Evolutionary conservation across 2,888 invertebrate genomes (phyloP).

Genomic region (Meghimatium bilineatum): DNA sequence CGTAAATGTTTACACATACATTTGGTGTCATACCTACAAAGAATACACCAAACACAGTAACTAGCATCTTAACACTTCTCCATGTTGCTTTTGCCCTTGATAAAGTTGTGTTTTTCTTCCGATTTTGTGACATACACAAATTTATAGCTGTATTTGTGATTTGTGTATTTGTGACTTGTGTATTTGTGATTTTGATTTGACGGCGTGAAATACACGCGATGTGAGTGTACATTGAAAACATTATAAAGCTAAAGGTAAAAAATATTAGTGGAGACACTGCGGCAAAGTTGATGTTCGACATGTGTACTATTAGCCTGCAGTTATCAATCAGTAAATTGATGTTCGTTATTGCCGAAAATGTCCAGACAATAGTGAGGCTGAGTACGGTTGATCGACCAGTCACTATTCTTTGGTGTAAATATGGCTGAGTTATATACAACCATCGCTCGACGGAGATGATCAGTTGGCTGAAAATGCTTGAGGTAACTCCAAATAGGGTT

Average conservation of each 20-base stretch:
- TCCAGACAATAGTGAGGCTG: neutral
- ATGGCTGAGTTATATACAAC: conserved; percentile 23
- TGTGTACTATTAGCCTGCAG: too few species aligned
- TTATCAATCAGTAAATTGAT: neutral
- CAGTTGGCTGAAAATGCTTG: neutral
- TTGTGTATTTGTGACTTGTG: neutral
- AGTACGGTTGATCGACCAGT: neutral
- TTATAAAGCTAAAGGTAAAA: neutral
- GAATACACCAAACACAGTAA: conserved; percentile 6
- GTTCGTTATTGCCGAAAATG: neutral
- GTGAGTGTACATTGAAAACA: conserved; percentile 21
- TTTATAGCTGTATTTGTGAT: neutral
- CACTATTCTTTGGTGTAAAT: neutral
- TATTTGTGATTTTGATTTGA: neutral
- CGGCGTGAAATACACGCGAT: neutral
- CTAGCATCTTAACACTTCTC: conserved; percentile 14
- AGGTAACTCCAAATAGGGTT: neutral
- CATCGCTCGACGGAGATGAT: conserved; percentile 24
- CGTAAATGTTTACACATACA: neutral
- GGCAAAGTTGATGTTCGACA: neutral
- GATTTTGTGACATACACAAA: too few species aligned
- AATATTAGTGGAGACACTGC: neutral
- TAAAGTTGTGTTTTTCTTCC: too few species aligned
- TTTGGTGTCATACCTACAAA: neutral
- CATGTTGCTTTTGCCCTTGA: neutral